A percentile compares a stretch with the other conserved stretches of the same genome.
Evolutionary conservation across 1,140 invertebrate genomes (phyloP).

Genomic region (Lutraria rhynchaena): DNA sequence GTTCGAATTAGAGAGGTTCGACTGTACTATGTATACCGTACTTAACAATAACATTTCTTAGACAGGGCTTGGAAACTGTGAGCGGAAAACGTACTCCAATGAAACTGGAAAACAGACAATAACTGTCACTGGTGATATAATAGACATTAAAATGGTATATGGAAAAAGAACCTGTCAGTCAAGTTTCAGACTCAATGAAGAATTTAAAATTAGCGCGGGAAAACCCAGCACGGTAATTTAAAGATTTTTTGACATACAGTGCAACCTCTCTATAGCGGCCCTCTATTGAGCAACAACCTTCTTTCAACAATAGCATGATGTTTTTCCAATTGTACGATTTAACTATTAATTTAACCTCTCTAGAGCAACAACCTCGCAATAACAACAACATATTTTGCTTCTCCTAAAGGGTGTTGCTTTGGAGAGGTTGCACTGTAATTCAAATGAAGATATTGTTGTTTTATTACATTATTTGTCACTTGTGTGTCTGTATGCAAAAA

Average conservation of each 20-base stretch:
- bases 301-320: no score
- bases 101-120: slow-evolving; percentile 11
- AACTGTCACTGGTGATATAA: slow-evolving; percentile 28
- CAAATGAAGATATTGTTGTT: no score
- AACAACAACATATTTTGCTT: no score
- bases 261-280: no score
- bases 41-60: slow-evolving; percentile 9
- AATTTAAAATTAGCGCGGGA: slow-evolving; percentile 44
- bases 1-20: no score
- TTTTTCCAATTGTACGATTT: no score
- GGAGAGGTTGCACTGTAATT: no score
- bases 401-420: no score
- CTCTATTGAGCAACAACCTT: no score
- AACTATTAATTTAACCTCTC: no score
- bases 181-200: slow-evolving; percentile 32
- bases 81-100: slow-evolving; percentile 7
- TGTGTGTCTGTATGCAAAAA: neutral
- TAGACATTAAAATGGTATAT: slow-evolving; percentile 37
- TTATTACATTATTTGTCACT: neutral
- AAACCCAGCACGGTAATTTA: slow-evolving; percentile 41
- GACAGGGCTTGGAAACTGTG: slow-evolving; percentile 42
- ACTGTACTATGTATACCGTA: neutral
- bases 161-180: slow-evolving; percentile 9
- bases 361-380: no score
- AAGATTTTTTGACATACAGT: no score